Evolutionary conservation across 2,797 vertebrate species (phyloP).

Genomic region (Taeniopygia guttata): DNA sequence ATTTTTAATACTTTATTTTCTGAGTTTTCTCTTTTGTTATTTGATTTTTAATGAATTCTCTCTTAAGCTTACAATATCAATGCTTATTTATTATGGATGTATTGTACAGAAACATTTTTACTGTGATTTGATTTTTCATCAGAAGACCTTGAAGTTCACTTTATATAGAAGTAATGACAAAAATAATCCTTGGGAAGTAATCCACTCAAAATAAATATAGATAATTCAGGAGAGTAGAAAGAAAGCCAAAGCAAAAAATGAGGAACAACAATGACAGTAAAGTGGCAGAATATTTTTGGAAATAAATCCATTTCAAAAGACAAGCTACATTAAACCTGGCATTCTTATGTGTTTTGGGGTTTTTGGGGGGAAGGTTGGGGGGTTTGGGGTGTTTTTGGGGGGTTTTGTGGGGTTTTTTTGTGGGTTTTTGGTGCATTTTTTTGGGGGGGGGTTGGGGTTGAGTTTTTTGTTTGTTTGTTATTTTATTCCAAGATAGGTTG

Average conservation of each 20-base stretch:
- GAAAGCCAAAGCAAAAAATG: background rate
- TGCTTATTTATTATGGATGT: constrained; percentile 69
- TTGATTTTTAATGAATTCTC: constrained; percentile 67
- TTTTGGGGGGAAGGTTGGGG: too few relatives aligned
- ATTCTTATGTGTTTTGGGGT: background rate
- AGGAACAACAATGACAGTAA: background rate
- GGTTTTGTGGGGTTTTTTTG: background rate
- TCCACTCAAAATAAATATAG: constrained; percentile 16
- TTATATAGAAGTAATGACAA: constrained; percentile 29
- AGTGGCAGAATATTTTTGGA: background rate
- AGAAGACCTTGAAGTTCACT: constrained; percentile 54
- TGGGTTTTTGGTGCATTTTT: background rate
- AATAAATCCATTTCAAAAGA: background rate
- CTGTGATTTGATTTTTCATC: constrained; percentile 52
- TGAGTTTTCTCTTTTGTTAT: constrained; percentile 63
- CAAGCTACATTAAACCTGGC: background rate
- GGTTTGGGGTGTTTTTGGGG: too few relatives aligned
- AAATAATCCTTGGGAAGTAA: constrained; percentile 9
- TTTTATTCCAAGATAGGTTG: background rate
- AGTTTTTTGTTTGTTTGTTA: background rate
- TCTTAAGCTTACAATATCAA: constrained; percentile 62
- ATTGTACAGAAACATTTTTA: constrained; percentile 52
- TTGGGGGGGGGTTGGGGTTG: too few relatives aligned
- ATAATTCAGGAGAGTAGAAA: background rate
- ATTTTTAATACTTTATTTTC: constrained; percentile 70